Evolutionary conservation across 1,140 invertebrate genomes (phyloP).

Genomic region (Capitella teleta): DNA sequence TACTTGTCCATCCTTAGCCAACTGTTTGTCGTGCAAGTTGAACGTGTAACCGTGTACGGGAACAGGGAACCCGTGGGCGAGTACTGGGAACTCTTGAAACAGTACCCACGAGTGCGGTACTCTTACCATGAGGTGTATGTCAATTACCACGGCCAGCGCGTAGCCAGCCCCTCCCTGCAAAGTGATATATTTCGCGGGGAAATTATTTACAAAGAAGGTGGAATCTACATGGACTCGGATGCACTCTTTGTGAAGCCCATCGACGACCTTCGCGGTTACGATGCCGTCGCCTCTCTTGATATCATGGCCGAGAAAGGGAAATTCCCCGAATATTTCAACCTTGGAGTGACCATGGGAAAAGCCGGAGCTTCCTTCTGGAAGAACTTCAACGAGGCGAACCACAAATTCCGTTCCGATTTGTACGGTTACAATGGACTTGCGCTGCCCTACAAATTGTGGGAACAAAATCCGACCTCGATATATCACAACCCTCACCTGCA

Average conservation of each 20-base stretch:
- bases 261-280: constrained; percentile 3
- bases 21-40: constrained; percentile 8
- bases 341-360: constrained; percentile 11
- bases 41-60: constrained; percentile 6
- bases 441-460: constrained; percentile 13
- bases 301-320: constrained; percentile 2
- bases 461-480: constrained; percentile 7
- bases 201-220: constrained; percentile 14
- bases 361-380: constrained; percentile 11
- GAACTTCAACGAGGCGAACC: constrained; percentile 6
- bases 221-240: constrained; percentile 13
- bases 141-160: no score
- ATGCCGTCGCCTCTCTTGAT: constrained; percentile 12
- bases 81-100: no score
- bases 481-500: constrained; percentile 6
- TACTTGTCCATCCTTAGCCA: constrained; percentile 9
- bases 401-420: constrained; percentile 1
- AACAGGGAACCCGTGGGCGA: constrained; percentile 3
- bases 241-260: constrained; percentile 7
- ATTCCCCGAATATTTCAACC: constrained; percentile 12
- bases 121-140: no score
- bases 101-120: no score
- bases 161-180: no score
- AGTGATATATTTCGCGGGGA: no score
- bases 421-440: constrained; percentile 11